Base-by-base conservation (phyloP, 2,797 vertebrate species). In the Gobionotothen gibberifrons region DNA sequence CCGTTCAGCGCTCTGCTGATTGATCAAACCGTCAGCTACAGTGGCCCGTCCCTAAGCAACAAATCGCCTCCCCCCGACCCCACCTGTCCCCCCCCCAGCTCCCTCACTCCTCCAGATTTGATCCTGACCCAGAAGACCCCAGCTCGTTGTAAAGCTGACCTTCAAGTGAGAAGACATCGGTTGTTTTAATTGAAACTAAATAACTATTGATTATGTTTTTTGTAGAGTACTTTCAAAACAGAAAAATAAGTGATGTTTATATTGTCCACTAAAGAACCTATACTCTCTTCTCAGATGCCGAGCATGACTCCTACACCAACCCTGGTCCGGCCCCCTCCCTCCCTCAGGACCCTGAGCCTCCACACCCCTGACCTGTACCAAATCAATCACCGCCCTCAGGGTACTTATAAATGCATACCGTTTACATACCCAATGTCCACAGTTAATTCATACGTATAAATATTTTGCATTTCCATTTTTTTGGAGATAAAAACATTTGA, bases 381-480 rank as follows among this genome's bases (percentile, higher is more conserved):
- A 61, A 66, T 68, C 9, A 73, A 80, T 40, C 7, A 55, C 61
- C 44, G 15, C 26, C n/a, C 22, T n/a, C 63, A 52, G 26, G 89
- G 93, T 95, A 91, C 36, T 36, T 36, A 5, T 5, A 19, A 9
- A 49, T 4, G 57, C 26, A 71, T 11, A 5, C 51, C 16, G 9
- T 19, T 32, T 44, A 46, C n/a, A 19, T 40, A 10, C 8, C 40
- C 9, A 55, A 32, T 46, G 17, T 70, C 32, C 26, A 42, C 12
- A 36, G 32, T 36, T 36, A 26, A 36, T 36, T 36, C 12, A 26
- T 60, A 9, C 1, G n/a, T 54, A 67, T 12, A 15, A 22, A 15
- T 32, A 49, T 6, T 26, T 36, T 2, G 8, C 2, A 15, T 15
- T 48, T 22, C 52, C 42, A 42, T 5, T 42, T 52, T 11, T 15